phyloP scores from a whole-genome alignment of 1,140 invertebrate genomes.

The Atta cephalotes region DNA sequence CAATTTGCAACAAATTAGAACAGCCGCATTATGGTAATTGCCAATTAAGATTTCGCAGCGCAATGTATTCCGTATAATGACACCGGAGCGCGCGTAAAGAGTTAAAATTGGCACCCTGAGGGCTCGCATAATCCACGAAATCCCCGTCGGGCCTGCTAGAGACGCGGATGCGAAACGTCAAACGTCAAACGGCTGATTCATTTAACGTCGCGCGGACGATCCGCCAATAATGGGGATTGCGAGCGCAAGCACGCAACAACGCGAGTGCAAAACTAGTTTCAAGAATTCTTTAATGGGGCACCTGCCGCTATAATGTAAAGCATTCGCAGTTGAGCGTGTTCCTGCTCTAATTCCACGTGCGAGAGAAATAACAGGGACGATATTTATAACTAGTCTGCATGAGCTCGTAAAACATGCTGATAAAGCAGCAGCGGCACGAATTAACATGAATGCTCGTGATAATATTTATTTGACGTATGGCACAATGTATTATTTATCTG shows the following conservation, averaged over 20 bases:
- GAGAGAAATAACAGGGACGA: conserved; percentile 41
- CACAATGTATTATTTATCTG: neutral
- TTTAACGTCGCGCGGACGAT: conserved; percentile 66
- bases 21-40: conserved; percentile 53
- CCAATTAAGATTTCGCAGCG: conserved; percentile 48
- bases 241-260: conserved; percentile 66
- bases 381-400: conserved; percentile 34
- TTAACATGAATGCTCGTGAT: conserved; percentile 25
- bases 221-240: conserved; percentile 64
- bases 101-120: conserved; percentile 44
- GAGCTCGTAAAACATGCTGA: conserved; percentile 37
- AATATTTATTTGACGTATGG: conserved; percentile 19
- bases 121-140: conserved; percentile 23
- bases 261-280: conserved; percentile 61
- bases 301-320: conserved; percentile 63
- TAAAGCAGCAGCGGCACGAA: neutral
- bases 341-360: conserved; percentile 46
- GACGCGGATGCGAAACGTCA: conserved; percentile 42
- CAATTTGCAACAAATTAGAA: conserved; percentile 49
- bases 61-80: conserved; percentile 42
- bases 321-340: conserved; percentile 36
- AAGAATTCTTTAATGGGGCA: conserved; percentile 62
- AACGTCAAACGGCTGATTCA: conserved; percentile 50
- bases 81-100: conserved; percentile 30
- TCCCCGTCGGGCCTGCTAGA: neutral